Base-by-base conservation (phyloP, 1,140 invertebrate genomes). In the Patella vulgata region DNA sequence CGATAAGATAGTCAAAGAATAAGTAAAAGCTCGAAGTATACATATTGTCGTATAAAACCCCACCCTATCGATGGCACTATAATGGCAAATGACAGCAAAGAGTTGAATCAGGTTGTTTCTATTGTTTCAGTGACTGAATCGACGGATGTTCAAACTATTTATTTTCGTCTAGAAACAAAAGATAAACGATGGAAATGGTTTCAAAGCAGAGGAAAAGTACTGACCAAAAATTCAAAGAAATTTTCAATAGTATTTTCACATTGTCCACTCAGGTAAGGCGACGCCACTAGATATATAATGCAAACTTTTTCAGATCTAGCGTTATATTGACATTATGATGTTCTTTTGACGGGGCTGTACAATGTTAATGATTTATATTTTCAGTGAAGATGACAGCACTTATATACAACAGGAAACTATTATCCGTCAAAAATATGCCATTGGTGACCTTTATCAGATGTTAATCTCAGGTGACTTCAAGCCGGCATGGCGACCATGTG, bases 161-260 rank as follows among this genome's bases (percentile, higher is more conserved):
- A 77, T 43, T 70, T 76, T 43, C 69, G 77, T 14, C 58, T 79
- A 17, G 59, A 73, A 39, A 53, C 53, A 11, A 74, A 70, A 36
- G 40, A 66, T 19, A 70, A 68, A 14, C 42, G 31, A 11, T 76
- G 73, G 70, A 47, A 70, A 6, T 79, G 77, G 77, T 31, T 79
- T 2, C 71, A 74, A 47, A 73, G 61, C 36, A 64, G 71, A 36
- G 73, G 77, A 21, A 77, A 77, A 46, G 71, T 77, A 25, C 68
- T 77, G 56, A 63, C 63, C 46, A 79, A 76, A 59, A 76, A 79
- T 46, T 72, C 73, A 25, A 79, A 77, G 66, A 79, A 77, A 44
- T 76, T 76, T 59, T 77, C 77, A 28, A 73, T 79, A 6, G 71
- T 77, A 6, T 79, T 77, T 56, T 72, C 77, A 21, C 77, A 79